These are phyloP conservation scores for Ophion costatus DNA, from an alignment of 2,888 invertebrate genomes.

Conservation along the genomic window DNA sequence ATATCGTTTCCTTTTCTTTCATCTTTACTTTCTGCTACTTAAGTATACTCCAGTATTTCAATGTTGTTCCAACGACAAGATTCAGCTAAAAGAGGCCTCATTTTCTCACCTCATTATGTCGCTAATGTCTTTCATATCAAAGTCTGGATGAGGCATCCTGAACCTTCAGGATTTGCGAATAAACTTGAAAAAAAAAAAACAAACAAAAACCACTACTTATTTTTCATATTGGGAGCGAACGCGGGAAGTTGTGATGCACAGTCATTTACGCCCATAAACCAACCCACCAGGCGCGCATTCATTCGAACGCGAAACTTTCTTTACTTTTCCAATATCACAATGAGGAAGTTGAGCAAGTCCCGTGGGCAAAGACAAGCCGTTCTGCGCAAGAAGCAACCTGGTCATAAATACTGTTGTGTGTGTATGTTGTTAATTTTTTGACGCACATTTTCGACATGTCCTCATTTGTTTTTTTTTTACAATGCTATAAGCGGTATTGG, in stretches of 20 bases:
- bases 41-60: too few relatives aligned
- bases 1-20: too few relatives aligned
- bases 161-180: not conserved
- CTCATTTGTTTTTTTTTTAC: conserved; percentile 27
- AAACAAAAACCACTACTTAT: not conserved
- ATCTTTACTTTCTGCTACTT: too few relatives aligned
- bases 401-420: not conserved
- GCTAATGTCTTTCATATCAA: too few relatives aligned
- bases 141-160: too few relatives aligned
- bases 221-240: not conserved
- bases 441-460: conserved; percentile 3
- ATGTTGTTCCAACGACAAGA: too few relatives aligned
- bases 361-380: not conserved
- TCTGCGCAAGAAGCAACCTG: not conserved
- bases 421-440: not conserved
- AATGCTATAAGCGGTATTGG: conserved; percentile 67
- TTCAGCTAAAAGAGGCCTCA: too few relatives aligned
- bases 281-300: conserved; percentile 12
- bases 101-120: too few relatives aligned
- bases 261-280: not conserved
- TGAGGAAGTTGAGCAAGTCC: not conserved
- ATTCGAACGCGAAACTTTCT: not conserved
- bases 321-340: not conserved
- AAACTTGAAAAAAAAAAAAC: not conserved
- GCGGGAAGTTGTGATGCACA: conserved; percentile 19